Conservation (phyloP, 2,888 invertebrate genomes). For the Lochmaea crataegi region DNA sequence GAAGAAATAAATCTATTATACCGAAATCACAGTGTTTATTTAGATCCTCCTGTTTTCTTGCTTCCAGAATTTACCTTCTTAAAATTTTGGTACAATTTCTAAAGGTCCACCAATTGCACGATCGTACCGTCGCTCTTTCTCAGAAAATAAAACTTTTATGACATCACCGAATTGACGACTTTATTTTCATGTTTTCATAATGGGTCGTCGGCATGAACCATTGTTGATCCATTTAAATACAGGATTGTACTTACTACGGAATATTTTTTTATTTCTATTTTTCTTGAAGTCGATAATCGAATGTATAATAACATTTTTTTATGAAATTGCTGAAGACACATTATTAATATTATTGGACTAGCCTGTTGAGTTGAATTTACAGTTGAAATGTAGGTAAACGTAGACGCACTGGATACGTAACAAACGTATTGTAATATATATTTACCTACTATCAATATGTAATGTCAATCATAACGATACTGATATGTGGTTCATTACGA, state of each 20-base stretch:
- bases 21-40: conserved; percentile 8
- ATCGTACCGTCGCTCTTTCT: conserved; percentile 7
- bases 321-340: no score
- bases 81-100: conserved; percentile 3
- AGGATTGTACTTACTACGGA: background rate
- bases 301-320: no score
- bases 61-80: background rate
- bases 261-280: background rate
- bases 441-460: no score
- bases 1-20: background rate
- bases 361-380: no score
- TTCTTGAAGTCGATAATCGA: no score
- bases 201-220: conserved; percentile 22
- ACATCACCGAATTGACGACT: conserved; percentile 42
- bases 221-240: conserved; percentile 16
- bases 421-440: no score
- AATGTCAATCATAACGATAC: no score
- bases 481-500: no score
- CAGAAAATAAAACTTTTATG: conserved; percentile 44
- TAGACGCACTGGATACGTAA: no score
- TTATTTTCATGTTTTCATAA: conserved; percentile 38
- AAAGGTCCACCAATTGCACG: conserved; percentile 18
- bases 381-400: no score
- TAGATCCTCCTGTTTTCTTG: background rate
- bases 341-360: no score